A percentile compares a stretch with the other conserved stretches of the same genome.
Evolutionary conservation across 2,113 vertebrate genomes (phyloP).

Genomic region (Eretmochelys imbricata): DNA sequence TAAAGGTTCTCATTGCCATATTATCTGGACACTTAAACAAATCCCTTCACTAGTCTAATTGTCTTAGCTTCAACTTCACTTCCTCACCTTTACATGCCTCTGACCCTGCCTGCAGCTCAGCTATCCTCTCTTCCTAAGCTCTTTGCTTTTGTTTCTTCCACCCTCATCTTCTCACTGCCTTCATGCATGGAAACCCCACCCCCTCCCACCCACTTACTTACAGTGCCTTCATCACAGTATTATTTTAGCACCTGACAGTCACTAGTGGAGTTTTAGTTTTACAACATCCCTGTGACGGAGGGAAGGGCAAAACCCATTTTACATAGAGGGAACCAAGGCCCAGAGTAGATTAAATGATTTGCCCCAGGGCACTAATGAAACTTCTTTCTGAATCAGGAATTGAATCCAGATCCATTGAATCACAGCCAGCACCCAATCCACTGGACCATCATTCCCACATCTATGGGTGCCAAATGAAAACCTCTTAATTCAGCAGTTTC

Average conservation of each 20-base stretch:
- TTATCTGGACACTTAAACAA: not conserved
- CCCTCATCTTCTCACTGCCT: not conserved
- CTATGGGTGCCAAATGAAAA: not conserved
- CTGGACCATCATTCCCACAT: not conserved
- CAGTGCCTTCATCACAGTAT: not conserved
- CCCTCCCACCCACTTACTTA: not conserved
- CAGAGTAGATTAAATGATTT: not conserved
- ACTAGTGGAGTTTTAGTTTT: not conserved
- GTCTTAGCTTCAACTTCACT: not conserved
- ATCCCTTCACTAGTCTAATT: not conserved
- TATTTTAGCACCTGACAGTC: not conserved
- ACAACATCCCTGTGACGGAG: not conserved
- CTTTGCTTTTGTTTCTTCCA: not conserved
- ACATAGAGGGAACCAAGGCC: fast-evolving
- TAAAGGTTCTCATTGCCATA: not conserved
- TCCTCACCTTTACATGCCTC: not conserved
- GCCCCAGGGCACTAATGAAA: fast-evolving
- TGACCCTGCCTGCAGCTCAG: not conserved
- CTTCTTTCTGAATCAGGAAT: not conserved
- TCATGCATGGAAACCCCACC: not conserved
- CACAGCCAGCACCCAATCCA: not conserved
- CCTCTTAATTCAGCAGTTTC: not conserved
- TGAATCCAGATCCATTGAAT: not conserved
- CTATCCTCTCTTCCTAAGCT: not conserved
- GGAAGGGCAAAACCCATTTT: not conserved